Base-by-base conservation (phyloP, 2,888 invertebrate species). In the Ormyrus rosae region DNA sequence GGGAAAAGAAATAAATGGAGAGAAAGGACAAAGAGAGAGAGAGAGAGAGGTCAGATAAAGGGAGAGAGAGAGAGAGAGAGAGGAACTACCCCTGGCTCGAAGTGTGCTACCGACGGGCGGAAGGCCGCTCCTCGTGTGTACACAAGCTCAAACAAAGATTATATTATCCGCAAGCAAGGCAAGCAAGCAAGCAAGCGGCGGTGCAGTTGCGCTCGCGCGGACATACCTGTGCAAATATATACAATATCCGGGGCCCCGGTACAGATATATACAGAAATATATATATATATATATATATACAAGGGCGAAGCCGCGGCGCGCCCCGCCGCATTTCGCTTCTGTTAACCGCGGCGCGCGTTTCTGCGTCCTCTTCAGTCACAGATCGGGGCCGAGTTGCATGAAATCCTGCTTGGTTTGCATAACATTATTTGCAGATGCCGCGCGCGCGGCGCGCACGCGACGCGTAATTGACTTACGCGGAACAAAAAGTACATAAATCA, bases 391-490 rank as follows among this genome's bases (percentile, higher is more conserved):
- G 78, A 78, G 67, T 67, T 51, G 72, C 80, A 50, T 67, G 78
- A 74, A 78, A 78, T 81, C 73, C 34, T 63, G 73, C 60, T 58
- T 53, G 78, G 74, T 72, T 82, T 82, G 80, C 82, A 75, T 80
- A 82, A 78, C 78, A 78, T 80, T 80, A 82, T 82, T 82, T 80
- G 82, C 82, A 77, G 82, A 82, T 72, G 82, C 78, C 80, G 61
- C 79, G 72, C 74, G 10, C 65, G 19, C 74, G 34, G 34, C 13
- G 13, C 13, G 4, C 34, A 34, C 34, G 34, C 34, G 34, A 34
- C 34, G 34, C 72, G 67, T 82, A 80, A 82, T 82, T 82, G 82
- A 82, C 80, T 80, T 77, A 69, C 78, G 70, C 46, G 67, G 34
- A 76, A 79, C 76, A 79, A 82, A 79, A 82, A 82, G 69, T 79